These are phyloP conservation scores for Pyrochroa serraticornis DNA, from an alignment of 2,888 invertebrate species.

Conservation along the genomic window DNA sequence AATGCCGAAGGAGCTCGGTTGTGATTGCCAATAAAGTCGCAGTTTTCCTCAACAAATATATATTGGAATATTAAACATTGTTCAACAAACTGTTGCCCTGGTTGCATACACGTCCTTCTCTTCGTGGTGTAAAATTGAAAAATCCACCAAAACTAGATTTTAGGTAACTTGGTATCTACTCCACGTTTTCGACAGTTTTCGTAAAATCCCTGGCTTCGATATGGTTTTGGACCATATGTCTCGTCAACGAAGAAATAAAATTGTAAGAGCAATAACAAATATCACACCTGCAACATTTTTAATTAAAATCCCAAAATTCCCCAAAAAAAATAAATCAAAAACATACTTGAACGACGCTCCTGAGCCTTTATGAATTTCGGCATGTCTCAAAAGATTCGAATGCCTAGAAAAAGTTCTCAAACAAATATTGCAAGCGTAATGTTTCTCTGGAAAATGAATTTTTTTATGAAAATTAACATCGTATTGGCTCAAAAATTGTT, in stretches of 20 bases:
- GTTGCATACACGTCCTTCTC: too few species aligned
- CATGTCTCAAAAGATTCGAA: constrained; percentile 50
- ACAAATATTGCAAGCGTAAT: constrained; percentile 47
- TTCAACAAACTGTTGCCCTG: too few species aligned
- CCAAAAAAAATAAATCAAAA: background rate
- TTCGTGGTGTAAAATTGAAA: too few species aligned
- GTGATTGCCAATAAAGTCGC: too few species aligned
- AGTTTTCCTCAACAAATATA: too few species aligned
- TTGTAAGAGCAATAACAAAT: constrained; percentile 54
- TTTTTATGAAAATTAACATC: constrained; percentile 59
- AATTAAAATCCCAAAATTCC: constrained; percentile 1
- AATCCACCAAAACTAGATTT: too few species aligned
- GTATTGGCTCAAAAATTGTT: constrained; percentile 54
- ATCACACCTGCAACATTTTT: constrained; percentile 43
- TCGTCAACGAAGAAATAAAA: constrained; percentile 51
- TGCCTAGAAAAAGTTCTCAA: constrained; percentile 50
- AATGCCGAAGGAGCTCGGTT: too few species aligned
- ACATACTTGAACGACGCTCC: constrained; percentile 41
- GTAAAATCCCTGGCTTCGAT: constrained; percentile 31
- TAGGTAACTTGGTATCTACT: too few species aligned
- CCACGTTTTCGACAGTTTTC: constrained; percentile 1
- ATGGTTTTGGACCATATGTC: constrained; percentile 54
- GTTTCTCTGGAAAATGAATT: constrained; percentile 47
- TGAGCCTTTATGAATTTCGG: constrained; percentile 47
- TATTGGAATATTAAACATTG: too few species aligned